Base-by-base conservation (phyloP, 2,113 vertebrate genomes). In the Gopherus flavomarginatus region DNA sequence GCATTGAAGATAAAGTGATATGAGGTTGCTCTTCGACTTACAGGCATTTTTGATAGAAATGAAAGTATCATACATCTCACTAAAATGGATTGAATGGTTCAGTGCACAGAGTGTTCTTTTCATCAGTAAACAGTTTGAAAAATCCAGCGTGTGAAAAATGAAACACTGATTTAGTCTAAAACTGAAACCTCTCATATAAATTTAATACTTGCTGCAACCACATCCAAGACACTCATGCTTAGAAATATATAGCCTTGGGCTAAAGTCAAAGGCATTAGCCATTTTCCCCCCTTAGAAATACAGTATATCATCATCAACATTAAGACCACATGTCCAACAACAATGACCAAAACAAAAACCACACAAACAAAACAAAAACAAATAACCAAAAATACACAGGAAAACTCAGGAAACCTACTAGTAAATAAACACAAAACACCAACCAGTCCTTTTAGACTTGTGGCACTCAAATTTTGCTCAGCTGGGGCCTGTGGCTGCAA, bases 101-200 rank as follows among this genome's bases (percentile, higher is more conserved):
- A 94, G 16, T 97, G 94, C 94, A 95, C 95, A 95, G 44, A 90
- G 91, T 69, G 26, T 96, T 97, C 95, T 95, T 97, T 97, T 96
- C 94, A 94, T 96, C 38, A 81, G 92, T 97, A 97, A 97, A 96
- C 95, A 96, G 79, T 96, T 90, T 96, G 92, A 97, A 96, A 97
- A 97, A 92, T 97, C 84, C 87, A 98, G 88, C 79, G 91, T 92
- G 90, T 97, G 95, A 97, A 94, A 98, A 98, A 96, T 96, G 96
- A 94, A 97, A 95, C 79, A 93, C 79, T 59, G 93, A 96, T 98
- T 96, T 97, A 93, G 84, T 96, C 89, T 96, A 97, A 98, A 98
- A 96, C 91, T 75, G 97, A 97, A 98, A 96, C 75, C 8, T 96
- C 72, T 96, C 89, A 83, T 85, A 95, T 96, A 97, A 95, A 96